Percentiles rank a stretch among this genome's conserved stretches.
Evolutionary conservation across 2,797 vertebrate genomes (phyloP).

Genomic region (Oryzias sinensis): DNA sequence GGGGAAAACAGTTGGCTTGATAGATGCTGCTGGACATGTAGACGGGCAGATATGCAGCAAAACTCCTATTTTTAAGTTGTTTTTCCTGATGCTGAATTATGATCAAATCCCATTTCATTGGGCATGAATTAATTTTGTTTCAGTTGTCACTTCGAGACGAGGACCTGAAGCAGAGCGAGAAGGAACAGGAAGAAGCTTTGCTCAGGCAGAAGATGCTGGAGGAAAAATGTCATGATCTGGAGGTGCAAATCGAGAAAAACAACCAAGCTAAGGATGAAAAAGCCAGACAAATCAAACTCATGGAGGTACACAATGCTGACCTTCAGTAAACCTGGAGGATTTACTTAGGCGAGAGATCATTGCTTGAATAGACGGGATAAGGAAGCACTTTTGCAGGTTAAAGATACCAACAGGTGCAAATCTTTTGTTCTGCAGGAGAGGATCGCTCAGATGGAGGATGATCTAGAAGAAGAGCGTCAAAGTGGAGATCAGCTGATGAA

Average conservation of each 20-base stretch:
- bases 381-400: not conserved
- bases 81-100: not conserved
- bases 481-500: conserved; percentile 90
- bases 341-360: no score
- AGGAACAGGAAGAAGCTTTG: conserved; percentile 84
- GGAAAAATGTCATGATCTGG: conserved; percentile 84
- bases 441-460: conserved; percentile 85
- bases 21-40: no score
- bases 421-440: conserved; percentile 81
- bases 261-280: conserved; percentile 83
- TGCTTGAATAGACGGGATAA: no score
- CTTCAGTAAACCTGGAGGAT: not conserved
- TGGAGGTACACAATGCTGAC: conserved; percentile 81
- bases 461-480: conserved; percentile 93
- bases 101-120: not conserved
- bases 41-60: no score
- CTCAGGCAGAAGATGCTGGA: conserved; percentile 81
- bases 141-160: conserved; percentile 85
- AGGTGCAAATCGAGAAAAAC: conserved; percentile 83
- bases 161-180: conserved; percentile 81
- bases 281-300: conserved; percentile 82
- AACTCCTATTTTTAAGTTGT: not conserved
- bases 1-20: no score
- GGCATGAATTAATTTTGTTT: conserved; percentile 3
- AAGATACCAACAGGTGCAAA: not conserved